A percentile compares a stretch with the other conserved stretches of the same genome.
Conservation (phyloP, 2,113 vertebrate species). For the Prochilodus magdalenae region DNA sequence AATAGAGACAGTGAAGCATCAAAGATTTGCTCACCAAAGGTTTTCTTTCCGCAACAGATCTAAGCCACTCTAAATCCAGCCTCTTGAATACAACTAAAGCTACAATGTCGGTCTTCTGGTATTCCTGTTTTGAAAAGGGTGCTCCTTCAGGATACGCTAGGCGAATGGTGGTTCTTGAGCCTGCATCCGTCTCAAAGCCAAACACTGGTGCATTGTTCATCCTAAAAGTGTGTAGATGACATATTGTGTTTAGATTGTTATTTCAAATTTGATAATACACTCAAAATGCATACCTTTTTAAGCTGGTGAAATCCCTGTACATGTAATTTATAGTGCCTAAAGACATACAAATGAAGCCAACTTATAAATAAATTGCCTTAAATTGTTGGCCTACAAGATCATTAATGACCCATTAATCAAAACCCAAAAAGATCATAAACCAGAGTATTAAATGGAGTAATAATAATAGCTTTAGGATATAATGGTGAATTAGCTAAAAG, state of each 20-base stretch:
- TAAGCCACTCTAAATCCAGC: constrained; percentile 81
- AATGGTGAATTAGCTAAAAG: too few species aligned
- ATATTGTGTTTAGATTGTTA: neutral
- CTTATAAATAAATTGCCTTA: too few species aligned
- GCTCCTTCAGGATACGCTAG: constrained; percentile 81
- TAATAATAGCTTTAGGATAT: too few species aligned
- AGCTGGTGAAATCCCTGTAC: too few species aligned
- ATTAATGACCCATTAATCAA: too few species aligned
- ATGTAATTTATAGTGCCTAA: too few species aligned
- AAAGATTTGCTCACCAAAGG: constrained; percentile 69
- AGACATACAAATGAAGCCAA: too few species aligned
- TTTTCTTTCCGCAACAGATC: constrained; percentile 73
- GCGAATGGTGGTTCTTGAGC: constrained; percentile 79
- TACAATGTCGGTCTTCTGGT: constrained; percentile 69
- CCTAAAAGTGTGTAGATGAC: constrained; percentile 56
- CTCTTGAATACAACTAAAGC: constrained; percentile 78
- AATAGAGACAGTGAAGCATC: neutral
- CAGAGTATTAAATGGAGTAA: too few species aligned
- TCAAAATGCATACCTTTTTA: neutral
- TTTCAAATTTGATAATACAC: neutral
- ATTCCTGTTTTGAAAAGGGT: constrained; percentile 68
- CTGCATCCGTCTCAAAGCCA: constrained; percentile 76
- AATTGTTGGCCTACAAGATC: too few species aligned
- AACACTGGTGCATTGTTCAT: constrained; percentile 79
- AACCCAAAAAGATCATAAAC: too few species aligned